A percentile compares a stretch with the other conserved stretches of the same genome.
Evolutionary conservation across 2,113 vertebrate species (phyloP).

Genomic region (Pelusios castaneus): DNA sequence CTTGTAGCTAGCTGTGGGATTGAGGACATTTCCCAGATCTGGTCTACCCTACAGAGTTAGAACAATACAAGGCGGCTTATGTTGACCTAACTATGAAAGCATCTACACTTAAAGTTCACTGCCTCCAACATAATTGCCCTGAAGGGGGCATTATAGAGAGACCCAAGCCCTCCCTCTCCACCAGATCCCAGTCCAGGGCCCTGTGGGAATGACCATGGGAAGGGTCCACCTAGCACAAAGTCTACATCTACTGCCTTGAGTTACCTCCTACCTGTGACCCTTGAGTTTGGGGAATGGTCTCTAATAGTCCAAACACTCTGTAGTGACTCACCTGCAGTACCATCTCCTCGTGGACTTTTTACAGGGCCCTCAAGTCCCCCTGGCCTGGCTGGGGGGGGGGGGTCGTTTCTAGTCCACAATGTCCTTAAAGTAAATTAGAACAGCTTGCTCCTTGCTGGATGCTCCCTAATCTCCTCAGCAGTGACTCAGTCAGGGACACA

Average conservation of each 20-base stretch:
- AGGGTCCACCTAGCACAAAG: background rate
- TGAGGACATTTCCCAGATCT: too few relatives aligned
- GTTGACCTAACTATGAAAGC: background rate
- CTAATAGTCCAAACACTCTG: background rate
- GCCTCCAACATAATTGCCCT: too few relatives aligned
- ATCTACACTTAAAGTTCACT: too few relatives aligned
- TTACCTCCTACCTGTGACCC: background rate
- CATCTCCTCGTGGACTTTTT: background rate
- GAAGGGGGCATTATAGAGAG: too few relatives aligned
- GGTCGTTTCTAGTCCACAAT: too few relatives aligned
- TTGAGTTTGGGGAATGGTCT: background rate
- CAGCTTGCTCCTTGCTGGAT: background rate
- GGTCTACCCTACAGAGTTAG: too few relatives aligned
- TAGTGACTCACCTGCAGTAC: background rate
- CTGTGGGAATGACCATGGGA: background rate
- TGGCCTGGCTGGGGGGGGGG: too few relatives aligned
- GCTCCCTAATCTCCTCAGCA: background rate
- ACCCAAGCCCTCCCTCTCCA: background rate
- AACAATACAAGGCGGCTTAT: background rate
- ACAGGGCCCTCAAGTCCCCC: background rate
- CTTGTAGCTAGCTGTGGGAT: too few relatives aligned
- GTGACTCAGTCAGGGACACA: too few relatives aligned
- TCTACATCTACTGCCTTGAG: background rate
- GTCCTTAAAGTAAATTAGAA: background rate
- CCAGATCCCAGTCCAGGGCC: background rate